Percentiles rank a stretch among this genome's conserved stretches.
phyloP scores from a whole-genome alignment of 2,888 invertebrate genomes.

The Hirtodrosophila confusa region DNA sequence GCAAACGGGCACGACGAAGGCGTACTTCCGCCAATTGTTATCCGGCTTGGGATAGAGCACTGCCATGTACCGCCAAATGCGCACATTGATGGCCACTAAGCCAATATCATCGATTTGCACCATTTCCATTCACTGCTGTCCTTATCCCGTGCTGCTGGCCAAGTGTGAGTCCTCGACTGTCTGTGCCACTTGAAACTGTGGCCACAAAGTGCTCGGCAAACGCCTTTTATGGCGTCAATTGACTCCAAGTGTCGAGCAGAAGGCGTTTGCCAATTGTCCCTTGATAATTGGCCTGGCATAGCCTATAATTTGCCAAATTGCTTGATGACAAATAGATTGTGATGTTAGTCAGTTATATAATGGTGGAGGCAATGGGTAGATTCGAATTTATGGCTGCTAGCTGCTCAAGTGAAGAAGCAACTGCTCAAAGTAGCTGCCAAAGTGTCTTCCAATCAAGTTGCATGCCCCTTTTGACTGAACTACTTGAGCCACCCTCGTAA shows the following conservation, averaged over 20 bases:
- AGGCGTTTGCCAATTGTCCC: constrained; percentile 45
- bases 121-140: constrained; percentile 44
- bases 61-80: constrained; percentile 74
- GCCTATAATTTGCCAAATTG: constrained; percentile 68
- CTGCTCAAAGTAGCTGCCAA: neutral
- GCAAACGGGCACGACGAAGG: constrained; percentile 71
- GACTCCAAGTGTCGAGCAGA: constrained; percentile 25
- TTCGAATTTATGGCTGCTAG: constrained; percentile 7
- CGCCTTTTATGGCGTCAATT: constrained; percentile 61
- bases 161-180: constrained; percentile 7
- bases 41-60: constrained; percentile 67
- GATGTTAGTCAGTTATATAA: constrained; percentile 6
- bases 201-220: constrained; percentile 55
- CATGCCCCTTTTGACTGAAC: too few relatives aligned
- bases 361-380: neutral
- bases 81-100: constrained; percentile 75
- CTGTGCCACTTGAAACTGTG: constrained; percentile 53
- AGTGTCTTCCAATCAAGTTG: neutral
- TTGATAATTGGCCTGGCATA: constrained; percentile 25
- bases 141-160: constrained; percentile 2
- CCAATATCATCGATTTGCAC: constrained; percentile 71
- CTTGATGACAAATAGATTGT: constrained; percentile 30
- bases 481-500: too few relatives aligned
- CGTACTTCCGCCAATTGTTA: constrained; percentile 72
- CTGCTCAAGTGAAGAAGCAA: constrained; percentile 11